phyloP scores from a whole-genome alignment of 2,888 invertebrate genomes.

The Salticus scenicus region DNA sequence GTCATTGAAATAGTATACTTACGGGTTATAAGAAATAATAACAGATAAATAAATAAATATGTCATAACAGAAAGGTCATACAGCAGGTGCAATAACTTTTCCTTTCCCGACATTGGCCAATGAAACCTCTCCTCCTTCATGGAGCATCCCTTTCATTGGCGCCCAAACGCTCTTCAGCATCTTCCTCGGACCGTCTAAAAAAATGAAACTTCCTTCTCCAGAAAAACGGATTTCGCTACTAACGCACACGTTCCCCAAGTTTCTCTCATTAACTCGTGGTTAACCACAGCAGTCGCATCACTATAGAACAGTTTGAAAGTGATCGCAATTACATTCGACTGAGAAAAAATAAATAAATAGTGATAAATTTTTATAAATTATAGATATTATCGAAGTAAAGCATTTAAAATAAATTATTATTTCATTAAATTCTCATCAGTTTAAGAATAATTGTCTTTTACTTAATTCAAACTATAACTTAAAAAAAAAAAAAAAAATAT shows the following conservation, averaged over 20 bases:
- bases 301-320: not conserved
- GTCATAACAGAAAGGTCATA: not conserved
- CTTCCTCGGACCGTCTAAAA: too few species aligned
- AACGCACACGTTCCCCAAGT: not conserved
- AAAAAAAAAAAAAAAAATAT: too few species aligned
- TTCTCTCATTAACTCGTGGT: not conserved
- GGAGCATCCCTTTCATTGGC: constrained; percentile 48
- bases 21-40: too few species aligned
- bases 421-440: too few species aligned
- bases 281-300: not conserved
- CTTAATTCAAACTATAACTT: too few species aligned
- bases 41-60: too few species aligned
- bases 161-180: constrained; percentile 13
- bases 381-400: too few species aligned
- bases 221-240: constrained; percentile 37
- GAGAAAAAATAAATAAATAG: too few species aligned
- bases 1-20: too few species aligned
- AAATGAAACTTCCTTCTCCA: constrained; percentile 47
- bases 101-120: constrained; percentile 35
- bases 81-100: constrained; percentile 44
- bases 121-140: constrained; percentile 36
- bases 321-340: not conserved
- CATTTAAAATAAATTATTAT: too few species aligned
- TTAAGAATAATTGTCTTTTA: too few species aligned
- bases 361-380: too few species aligned